Evolutionary conservation across 2,888 invertebrate species (phyloP).

Genomic region (Troides oblongomaculatus): DNA sequence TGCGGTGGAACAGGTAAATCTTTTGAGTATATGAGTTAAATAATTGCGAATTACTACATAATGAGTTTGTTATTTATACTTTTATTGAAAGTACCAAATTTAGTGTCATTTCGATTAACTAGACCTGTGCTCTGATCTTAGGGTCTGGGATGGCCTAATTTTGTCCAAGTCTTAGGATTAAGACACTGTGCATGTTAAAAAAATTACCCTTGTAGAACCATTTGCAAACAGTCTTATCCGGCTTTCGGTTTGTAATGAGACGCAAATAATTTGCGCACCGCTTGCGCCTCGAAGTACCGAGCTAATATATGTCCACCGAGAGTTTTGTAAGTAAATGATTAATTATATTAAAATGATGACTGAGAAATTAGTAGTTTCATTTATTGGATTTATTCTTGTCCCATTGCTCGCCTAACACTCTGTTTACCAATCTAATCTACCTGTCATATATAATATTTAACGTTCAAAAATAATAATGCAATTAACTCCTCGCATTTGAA

Average conservation of each 20-base stretch:
- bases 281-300: constrained; percentile 35
- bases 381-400: constrained; percentile 26
- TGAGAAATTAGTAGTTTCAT: constrained; percentile 48
- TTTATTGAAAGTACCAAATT: no score
- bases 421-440: no score
- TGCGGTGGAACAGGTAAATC: no score
- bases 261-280: constrained; percentile 27
- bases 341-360: constrained; percentile 74
- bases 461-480: no score
- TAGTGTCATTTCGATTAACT: no score
- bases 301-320: constrained; percentile 65
- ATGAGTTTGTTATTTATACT: no score
- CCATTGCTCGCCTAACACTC: no score
- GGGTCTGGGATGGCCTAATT: neutral
- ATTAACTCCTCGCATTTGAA: no score
- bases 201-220: constrained; percentile 17
- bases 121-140: no score
- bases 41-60: no score
- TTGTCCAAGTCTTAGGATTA: neutral
- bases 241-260: constrained; percentile 29
- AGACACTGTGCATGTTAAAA: neutral
- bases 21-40: no score
- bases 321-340: constrained; percentile 74
- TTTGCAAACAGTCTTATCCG: constrained; percentile 34
- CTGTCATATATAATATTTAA: no score